These are phyloP conservation scores for Macrophya annulata DNA, from an alignment of 2,888 invertebrate genomes.

Conservation along the genomic window DNA sequence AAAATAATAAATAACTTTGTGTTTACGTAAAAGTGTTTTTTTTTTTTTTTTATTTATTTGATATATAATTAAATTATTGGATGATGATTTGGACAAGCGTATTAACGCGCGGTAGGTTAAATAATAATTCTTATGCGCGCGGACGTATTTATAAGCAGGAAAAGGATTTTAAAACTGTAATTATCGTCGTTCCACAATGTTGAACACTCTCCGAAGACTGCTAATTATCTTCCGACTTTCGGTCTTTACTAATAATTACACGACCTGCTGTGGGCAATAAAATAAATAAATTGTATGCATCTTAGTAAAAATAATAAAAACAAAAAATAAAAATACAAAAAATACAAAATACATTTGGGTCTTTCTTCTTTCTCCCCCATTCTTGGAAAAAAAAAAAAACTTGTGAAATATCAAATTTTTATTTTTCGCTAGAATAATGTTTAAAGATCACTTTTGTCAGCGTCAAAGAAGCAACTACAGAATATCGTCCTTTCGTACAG, in stretches of 20 bases:
- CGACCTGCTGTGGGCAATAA: not conserved
- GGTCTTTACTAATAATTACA: conserved; percentile 32
- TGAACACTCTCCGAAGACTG: conserved; percentile 33
- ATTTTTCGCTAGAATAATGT: not conserved
- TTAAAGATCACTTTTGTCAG: too few species aligned
- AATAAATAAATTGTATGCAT: conserved; percentile 14
- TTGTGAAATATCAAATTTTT: not conserved
- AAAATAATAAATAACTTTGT: not conserved
- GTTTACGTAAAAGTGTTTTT: not conserved
- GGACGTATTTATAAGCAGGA: not conserved
- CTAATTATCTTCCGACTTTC: not conserved
- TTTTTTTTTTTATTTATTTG: not conserved
- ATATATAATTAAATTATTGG: not conserved
- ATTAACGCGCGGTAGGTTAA: not conserved
- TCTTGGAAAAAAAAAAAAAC: not conserved
- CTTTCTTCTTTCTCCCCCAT: not conserved
- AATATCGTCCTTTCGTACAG: not conserved
- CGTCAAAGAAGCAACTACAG: too few species aligned
- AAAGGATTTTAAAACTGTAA: conserved; percentile 19
- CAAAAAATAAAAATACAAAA: too few species aligned
- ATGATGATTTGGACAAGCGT: not conserved
- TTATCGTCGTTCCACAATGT: conserved; percentile 45
- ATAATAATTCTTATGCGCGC: not conserved
- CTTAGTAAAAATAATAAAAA: too few species aligned
- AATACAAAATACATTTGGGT: not conserved